Conservation (phyloP, 1,140 invertebrate species). For the Danaus plexippus region DNA sequence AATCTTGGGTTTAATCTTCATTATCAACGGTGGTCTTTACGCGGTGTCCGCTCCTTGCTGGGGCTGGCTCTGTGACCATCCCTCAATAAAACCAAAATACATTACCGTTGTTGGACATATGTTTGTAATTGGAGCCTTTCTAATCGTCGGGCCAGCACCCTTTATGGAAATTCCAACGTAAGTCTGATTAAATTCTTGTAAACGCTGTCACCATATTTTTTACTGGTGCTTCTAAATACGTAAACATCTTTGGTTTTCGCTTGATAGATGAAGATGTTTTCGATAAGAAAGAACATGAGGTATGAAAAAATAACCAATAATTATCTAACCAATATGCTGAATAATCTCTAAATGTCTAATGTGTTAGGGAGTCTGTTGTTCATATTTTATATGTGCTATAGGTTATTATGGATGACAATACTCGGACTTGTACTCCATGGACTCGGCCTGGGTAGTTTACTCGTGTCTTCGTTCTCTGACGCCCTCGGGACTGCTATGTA, state of each 20-base stretch:
- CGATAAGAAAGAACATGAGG: too few species aligned
- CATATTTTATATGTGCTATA: slow-evolving; percentile 34
- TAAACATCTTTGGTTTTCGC: not conserved
- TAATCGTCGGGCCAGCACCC: slow-evolving; percentile 82
- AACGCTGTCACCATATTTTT: too few species aligned
- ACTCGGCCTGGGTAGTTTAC: slow-evolving; percentile 83
- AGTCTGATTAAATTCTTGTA: slow-evolving; percentile 30
- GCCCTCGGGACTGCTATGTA: slow-evolving; percentile 81
- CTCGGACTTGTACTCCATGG: slow-evolving; percentile 82
- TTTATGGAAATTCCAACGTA: slow-evolving; percentile 77
- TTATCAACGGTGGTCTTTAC: slow-evolving; percentile 90
- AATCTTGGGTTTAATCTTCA: slow-evolving; percentile 86
- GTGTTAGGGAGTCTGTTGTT: too few species aligned
- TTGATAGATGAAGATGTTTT: too few species aligned
- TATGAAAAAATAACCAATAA: too few species aligned
- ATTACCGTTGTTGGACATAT: slow-evolving; percentile 79
- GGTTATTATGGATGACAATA: slow-evolving; percentile 78
- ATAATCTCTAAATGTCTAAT: not conserved
- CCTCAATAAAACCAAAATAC: slow-evolving; percentile 75
- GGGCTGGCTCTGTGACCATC: slow-evolving; percentile 85
- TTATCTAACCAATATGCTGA: too few species aligned
- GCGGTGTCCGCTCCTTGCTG: slow-evolving; percentile 85
- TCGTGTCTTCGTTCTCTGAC: slow-evolving; percentile 86
- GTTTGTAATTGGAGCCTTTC: slow-evolving; percentile 78
- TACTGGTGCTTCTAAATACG: not conserved